Conservation (phyloP, 2,888 invertebrate species). For the Gandaritis pyraliata region DNA sequence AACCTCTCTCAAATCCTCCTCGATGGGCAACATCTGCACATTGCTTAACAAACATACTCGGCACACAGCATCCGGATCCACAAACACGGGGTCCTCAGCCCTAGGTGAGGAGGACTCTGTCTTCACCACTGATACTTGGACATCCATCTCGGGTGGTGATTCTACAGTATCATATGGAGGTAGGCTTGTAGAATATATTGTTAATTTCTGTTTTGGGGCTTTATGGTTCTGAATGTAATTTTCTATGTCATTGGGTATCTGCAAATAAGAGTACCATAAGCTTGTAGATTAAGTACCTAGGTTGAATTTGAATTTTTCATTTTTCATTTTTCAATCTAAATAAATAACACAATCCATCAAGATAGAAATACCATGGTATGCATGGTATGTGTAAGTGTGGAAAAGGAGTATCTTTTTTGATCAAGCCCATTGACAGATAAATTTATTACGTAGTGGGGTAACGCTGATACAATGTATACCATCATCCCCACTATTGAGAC, state of each 20-base stretch:
- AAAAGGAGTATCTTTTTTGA: too few species aligned
- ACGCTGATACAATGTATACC: too few species aligned
- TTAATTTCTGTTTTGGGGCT: slow-evolving; percentile 1
- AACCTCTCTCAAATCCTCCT: not conserved
- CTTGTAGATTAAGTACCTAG: too few species aligned
- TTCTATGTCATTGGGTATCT: slow-evolving; percentile 16
- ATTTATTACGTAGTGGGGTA: too few species aligned
- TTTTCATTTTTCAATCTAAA: too few species aligned
- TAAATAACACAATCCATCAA: too few species aligned
- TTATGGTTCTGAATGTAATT: not conserved
- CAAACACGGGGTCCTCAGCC: slow-evolving; percentile 3
- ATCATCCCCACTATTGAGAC: too few species aligned
- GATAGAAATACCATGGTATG: too few species aligned
- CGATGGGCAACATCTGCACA: not conserved
- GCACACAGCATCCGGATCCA: slow-evolving; percentile 1
- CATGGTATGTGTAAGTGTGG: too few species aligned
- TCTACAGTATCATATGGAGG: not conserved
- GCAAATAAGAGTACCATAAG: not conserved
- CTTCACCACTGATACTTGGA: slow-evolving; percentile 14
- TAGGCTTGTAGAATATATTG: slow-evolving; percentile 5
- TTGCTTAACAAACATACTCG: slow-evolving; percentile 7
- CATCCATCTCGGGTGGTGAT: slow-evolving; percentile 2
- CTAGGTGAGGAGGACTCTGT: not conserved
- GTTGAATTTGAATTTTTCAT: too few species aligned
- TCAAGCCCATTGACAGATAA: too few species aligned